Evolutionary conservation across 2,888 invertebrate genomes (phyloP).

Genomic region (Leptopilina drosophilae): DNA sequence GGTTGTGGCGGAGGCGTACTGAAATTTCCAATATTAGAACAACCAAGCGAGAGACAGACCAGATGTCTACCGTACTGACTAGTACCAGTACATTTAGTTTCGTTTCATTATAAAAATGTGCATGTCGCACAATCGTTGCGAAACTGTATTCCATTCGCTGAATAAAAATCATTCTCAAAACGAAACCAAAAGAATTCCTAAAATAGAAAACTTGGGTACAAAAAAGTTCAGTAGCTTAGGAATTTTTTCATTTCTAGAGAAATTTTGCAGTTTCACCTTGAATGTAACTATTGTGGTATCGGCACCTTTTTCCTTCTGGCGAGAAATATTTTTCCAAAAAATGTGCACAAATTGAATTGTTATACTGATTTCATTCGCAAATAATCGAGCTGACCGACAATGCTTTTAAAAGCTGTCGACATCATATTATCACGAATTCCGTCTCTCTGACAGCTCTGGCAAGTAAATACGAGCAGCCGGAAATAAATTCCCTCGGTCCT

Average conservation of each 20-base stretch:
- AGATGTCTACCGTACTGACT: constrained; percentile 69
- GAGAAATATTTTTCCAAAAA: too few species aligned
- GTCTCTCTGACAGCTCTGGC: not conserved
- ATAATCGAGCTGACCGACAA: constrained; percentile 42
- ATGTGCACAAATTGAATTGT: not conserved
- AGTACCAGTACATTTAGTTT: constrained; percentile 67
- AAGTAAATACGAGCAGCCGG: constrained; percentile 9
- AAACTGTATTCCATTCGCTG: constrained; percentile 38
- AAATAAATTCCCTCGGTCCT: too few species aligned
- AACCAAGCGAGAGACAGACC: constrained; percentile 72
- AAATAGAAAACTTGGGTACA: too few species aligned
- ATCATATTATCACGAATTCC: constrained; percentile 51
- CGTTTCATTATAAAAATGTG: constrained; percentile 76
- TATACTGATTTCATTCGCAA: constrained; percentile 29
- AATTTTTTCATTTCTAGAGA: too few species aligned
- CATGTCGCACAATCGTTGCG: constrained; percentile 67
- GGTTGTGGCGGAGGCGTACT: constrained; percentile 66
- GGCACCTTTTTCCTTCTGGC: too few species aligned
- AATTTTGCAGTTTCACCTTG: too few species aligned
- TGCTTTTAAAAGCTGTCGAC: constrained; percentile 58
- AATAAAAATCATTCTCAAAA: not conserved
- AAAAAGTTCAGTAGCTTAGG: too few species aligned
- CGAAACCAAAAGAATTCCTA: not conserved
- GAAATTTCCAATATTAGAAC: constrained; percentile 77
- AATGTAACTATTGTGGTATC: too few species aligned